Base-by-base conservation (phyloP, 1,140 invertebrate genomes). In the Arctopsyche grandis region DNA sequence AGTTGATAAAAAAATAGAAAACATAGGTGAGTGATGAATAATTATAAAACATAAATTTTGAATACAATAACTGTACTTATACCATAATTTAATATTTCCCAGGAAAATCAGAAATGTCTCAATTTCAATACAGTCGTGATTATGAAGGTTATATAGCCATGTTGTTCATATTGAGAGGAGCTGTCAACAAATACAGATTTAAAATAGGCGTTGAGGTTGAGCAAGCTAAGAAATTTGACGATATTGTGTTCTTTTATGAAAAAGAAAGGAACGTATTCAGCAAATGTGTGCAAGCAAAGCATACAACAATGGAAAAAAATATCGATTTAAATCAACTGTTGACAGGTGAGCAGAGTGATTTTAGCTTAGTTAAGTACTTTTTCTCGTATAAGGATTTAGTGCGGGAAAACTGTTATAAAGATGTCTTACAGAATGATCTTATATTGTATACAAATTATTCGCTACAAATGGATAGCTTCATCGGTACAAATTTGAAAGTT, bases 291-390 rank as follows among this genome's bases (percentile, higher is more conserved):
- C 56, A 60, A 60, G 16, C 56, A 5, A 60, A 60, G 19, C 56
- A 60, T 9, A 60, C n/a, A 19, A 16, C 7, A 21, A 16, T 19
- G 16, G 16, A 19, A 9, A 60, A 60, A 60, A 60, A 60, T 1
- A 60, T 60, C 16, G 21, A 60, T 9, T 9, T 19, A 9, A 7
- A 10, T 60, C 9, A 60, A 19, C 16, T 60, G 9, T 19, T 60
- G 56, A 60, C 56, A 19, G 56, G 21, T 60, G n/a, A 60, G 56
- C n/a, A 60, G 16, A 60, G n/a, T 9, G 56, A 60, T 19, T 60
- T 60, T 19, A 21, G 56, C 3, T 19, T 60, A 1, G 56, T 60
- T 5, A 60, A 60, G 19, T 60, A 60, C 19, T 60, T 60, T 21
- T 60, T 60, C 21, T 60, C 56, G 14, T 60, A 19, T 19, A 21